phyloP scores from a whole-genome alignment of 2,113 vertebrate genomes.

The Leptobrachium leishanense region DNA sequence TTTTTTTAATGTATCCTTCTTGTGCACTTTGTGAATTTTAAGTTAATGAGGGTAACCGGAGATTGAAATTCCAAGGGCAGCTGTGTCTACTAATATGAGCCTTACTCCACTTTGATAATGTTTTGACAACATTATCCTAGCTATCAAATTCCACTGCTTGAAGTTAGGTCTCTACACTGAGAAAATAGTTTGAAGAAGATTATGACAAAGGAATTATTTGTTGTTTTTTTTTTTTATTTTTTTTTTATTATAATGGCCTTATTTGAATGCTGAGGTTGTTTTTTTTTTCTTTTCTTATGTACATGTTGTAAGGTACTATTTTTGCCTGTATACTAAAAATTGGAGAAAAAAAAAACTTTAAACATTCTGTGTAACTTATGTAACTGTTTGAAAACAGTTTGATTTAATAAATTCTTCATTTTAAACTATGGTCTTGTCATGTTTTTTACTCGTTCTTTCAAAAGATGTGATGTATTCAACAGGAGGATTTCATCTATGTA shows the following conservation, averaged over 20 bases:
- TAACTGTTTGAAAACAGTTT: slow-evolving; percentile 97
- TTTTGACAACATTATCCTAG: slow-evolving; percentile 56
- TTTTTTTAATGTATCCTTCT: slow-evolving; percentile 73
- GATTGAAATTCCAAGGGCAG: slow-evolving; percentile 76
- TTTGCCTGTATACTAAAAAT: slow-evolving; percentile 84
- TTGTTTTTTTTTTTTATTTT: slow-evolving; percentile 64
- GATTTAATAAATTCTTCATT: slow-evolving; percentile 93
- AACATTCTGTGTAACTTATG: slow-evolving; percentile 92
- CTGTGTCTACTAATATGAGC: slow-evolving; percentile 74
- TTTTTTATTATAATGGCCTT: slow-evolving; percentile 78
- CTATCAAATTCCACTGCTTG: slow-evolving; percentile 64
- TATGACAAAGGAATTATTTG: slow-evolving; percentile 64
- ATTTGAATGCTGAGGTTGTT: slow-evolving; percentile 73
- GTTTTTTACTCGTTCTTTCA: too few relatives aligned
- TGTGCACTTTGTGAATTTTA: slow-evolving; percentile 83
- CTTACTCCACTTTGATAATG: slow-evolving; percentile 64
- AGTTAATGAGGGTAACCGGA: slow-evolving; percentile 72
- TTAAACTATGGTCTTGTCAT: slow-evolving; percentile 52
- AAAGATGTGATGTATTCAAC: too few relatives aligned
- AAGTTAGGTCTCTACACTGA: slow-evolving; percentile 58
- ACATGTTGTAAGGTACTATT: slow-evolving; percentile 95
- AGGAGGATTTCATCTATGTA: too few relatives aligned
- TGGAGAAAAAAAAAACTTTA: slow-evolving; percentile 74
- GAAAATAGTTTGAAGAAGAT: slow-evolving; percentile 73
- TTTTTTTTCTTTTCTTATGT: slow-evolving; percentile 70